phyloP scores from a whole-genome alignment of 1,140 invertebrate genomes.

The Listronotus bonariensis region DNA sequence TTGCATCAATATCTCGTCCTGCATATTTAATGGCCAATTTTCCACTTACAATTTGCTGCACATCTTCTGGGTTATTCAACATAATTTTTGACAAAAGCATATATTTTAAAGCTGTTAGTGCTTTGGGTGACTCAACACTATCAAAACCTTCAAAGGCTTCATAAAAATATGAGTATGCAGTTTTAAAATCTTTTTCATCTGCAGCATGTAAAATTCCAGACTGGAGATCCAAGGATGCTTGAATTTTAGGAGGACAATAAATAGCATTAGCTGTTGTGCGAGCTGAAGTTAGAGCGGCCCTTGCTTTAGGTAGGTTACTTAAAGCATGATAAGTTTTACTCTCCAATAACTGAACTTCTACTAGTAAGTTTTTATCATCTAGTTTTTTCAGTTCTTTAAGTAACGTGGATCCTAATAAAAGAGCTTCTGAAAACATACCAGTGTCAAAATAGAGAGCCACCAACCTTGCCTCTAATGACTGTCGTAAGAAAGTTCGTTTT shows the following conservation, averaged over 20 bases:
- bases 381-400: slow-evolving; percentile 97
- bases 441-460: slow-evolving; percentile 95
- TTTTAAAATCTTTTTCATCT: slow-evolving; percentile 99
- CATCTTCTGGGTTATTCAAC: slow-evolving; percentile 95
- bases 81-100: slow-evolving; percentile 99
- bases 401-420: slow-evolving; percentile 81
- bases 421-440: slow-evolving; percentile 84
- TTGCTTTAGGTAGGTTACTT: slow-evolving; percentile 94
- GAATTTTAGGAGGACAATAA: slow-evolving; percentile 98
- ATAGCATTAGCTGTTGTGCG: slow-evolving; percentile 99
- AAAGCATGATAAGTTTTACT: slow-evolving; percentile 99
- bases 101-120: slow-evolving; percentile 94
- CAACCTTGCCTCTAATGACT: slow-evolving; percentile 91
- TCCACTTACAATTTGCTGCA: slow-evolving; percentile 92
- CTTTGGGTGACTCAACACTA: slow-evolving; percentile 90
- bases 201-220: slow-evolving; percentile 98
- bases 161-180: slow-evolving; percentile 99
- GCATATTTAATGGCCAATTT: slow-evolving; percentile 97
- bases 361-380: slow-evolving; percentile 98
- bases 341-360: slow-evolving; percentile 95
- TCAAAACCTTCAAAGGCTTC: slow-evolving; percentile 99
- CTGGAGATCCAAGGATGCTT: slow-evolving; percentile 95
- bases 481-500: slow-evolving; percentile 93
- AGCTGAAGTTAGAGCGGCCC: slow-evolving; percentile 96
- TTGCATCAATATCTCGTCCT: slow-evolving; percentile 94